phyloP scores from a whole-genome alignment of 1,140 invertebrate species.

The Hypsibius dujardini region DNA sequence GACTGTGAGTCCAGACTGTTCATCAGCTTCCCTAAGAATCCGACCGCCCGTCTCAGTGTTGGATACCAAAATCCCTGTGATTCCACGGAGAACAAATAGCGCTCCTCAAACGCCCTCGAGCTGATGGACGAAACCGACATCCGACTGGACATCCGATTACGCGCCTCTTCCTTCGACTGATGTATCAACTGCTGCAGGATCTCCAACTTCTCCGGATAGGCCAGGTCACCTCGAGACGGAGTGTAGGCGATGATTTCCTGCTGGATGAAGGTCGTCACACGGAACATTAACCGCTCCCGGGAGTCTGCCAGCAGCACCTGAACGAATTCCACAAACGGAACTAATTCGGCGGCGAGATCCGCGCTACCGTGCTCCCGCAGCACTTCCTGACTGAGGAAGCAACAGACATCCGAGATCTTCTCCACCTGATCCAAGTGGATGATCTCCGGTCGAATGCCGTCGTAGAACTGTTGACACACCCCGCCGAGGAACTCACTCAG shows the following conservation, averaged over 20 bases:
- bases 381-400: slow-evolving; percentile 49
- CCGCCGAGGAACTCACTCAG: slow-evolving; percentile 52
- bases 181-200: slow-evolving; percentile 54
- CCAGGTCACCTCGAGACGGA: slow-evolving; percentile 79
- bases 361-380: slow-evolving; percentile 29
- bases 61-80: slow-evolving; percentile 99
- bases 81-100: slow-evolving; percentile 48
- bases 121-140: background rate
- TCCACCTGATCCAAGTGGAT: slow-evolving; percentile 95
- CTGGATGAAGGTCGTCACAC: slow-evolving; percentile 79
- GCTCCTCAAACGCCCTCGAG: background rate
- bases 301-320: slow-evolving; percentile 80
- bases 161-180: slow-evolving; percentile 18
- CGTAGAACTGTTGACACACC: slow-evolving; percentile 74
- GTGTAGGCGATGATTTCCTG: slow-evolving; percentile 64
- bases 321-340: slow-evolving; percentile 63
- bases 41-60: slow-evolving; percentile 74
- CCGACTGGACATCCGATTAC: slow-evolving; percentile 17
- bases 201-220: slow-evolving; percentile 86
- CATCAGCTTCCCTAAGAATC: slow-evolving; percentile 84
- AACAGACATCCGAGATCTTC: slow-evolving; percentile 85
- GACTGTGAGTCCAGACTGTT: slow-evolving; percentile 60
- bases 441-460: slow-evolving; percentile 76
- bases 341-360: slow-evolving; percentile 37
- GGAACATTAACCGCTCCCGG: slow-evolving; percentile 84